These are phyloP conservation scores for Passer domesticus DNA, from an alignment of 2,113 vertebrate genomes.

Conservation along the genomic window DNA sequence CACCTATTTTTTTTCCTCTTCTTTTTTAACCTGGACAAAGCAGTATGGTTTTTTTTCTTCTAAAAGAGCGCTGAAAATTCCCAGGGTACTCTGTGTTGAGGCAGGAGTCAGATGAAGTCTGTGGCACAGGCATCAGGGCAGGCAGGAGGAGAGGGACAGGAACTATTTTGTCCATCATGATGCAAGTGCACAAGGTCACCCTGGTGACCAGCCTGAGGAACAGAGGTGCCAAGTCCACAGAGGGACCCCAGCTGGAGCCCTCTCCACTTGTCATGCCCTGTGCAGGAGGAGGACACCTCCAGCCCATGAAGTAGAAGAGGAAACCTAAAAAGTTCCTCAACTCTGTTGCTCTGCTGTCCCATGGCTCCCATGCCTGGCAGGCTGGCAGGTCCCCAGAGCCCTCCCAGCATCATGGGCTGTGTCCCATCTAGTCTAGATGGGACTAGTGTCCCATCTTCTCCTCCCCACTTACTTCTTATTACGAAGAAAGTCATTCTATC, in stretches of 20 bases:
- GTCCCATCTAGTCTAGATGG: not conserved
- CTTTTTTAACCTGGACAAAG: not conserved
- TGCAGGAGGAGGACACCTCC: rapidly evolving
- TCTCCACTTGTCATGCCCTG: not conserved
- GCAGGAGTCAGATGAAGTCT: not conserved
- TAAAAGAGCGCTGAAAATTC: not conserved
- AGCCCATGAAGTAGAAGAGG: not conserved
- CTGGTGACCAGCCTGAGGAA: not conserved
- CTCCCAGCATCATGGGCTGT: not conserved
- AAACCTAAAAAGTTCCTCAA: not conserved
- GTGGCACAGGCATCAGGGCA: not conserved
- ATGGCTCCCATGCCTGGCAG: not conserved
- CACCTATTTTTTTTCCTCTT: not conserved
- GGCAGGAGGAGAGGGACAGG: not conserved
- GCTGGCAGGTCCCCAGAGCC: not conserved
- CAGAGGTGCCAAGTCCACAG: not conserved
- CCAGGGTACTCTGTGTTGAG: not conserved
- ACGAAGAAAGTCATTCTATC: not conserved
- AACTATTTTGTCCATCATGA: not conserved
- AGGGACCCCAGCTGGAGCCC: not conserved
- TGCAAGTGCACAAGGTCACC: not conserved
- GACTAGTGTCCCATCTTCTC: not conserved
- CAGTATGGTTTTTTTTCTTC: not conserved
- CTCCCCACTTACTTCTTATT: not conserved
- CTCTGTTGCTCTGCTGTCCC: not conserved